A percentile compares a stretch with the other conserved stretches of the same genome.
These are phyloP conservation scores for Artemisiospiza belli DNA, from an alignment of 2,113 vertebrate genomes.

Conservation along the genomic window DNA sequence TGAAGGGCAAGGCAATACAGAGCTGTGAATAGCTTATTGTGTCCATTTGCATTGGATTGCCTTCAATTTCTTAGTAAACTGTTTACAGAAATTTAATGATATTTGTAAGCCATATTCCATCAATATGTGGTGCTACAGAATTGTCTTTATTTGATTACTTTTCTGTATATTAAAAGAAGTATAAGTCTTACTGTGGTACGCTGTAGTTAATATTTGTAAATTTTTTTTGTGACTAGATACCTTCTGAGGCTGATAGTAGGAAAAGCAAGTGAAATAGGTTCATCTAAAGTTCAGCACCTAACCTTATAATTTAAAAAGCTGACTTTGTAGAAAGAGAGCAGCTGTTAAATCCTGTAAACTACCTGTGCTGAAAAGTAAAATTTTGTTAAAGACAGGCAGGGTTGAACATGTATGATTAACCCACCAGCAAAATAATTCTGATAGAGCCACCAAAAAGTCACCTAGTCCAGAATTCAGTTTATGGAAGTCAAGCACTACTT, in stretches of 20 bases:
- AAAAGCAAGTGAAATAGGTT: not conserved
- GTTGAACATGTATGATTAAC: not conserved
- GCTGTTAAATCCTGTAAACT: not conserved
- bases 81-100: not conserved
- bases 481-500: not conserved
- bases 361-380: not conserved
- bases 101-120: not conserved
- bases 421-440: not conserved
- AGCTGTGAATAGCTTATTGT: not conserved
- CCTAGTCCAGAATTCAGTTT: not conserved
- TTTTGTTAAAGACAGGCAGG: not conserved
- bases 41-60: not conserved
- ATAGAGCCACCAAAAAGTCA: not conserved
- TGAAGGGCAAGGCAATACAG: not conserved
- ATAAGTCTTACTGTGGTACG: not conserved
- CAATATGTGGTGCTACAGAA: not conserved
- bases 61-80: not conserved
- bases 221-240: not conserved
- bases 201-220: not conserved
- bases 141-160: not conserved
- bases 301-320: not conserved
- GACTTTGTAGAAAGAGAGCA: not conserved
- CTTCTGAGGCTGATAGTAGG: not conserved
- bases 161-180: not conserved
- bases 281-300: not conserved